A percentile compares a stretch with the other conserved stretches of the same genome.
These are phyloP conservation scores for Cataglyphis livida DNA, from an alignment of 2,888 invertebrate species.

Conservation along the genomic window DNA sequence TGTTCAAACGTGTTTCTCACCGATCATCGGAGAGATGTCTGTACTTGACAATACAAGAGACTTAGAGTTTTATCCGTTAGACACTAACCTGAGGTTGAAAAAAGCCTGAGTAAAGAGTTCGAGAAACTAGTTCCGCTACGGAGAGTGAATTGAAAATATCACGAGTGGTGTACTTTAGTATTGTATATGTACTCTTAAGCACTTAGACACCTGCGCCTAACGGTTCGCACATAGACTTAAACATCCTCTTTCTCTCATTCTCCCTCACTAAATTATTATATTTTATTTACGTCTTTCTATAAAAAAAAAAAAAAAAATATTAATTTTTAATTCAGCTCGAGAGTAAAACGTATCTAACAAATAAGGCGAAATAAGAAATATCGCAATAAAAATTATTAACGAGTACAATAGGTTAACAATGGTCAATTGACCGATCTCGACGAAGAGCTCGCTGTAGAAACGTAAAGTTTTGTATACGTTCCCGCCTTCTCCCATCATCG, in stretches of 20 bases:
- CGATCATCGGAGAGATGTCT: background rate
- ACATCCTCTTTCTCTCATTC: background rate
- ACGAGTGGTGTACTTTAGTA: slow-evolving; percentile 1
- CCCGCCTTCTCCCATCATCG: slow-evolving; percentile 29
- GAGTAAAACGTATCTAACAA: background rate
- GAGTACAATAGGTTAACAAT: background rate
- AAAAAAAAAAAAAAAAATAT: background rate
- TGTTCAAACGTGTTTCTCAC: background rate
- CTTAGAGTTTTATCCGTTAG: background rate
- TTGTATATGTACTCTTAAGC: background rate
- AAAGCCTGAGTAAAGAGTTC: background rate
- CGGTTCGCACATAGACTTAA: slow-evolving; percentile 5
- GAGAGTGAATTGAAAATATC: slow-evolving; percentile 1
- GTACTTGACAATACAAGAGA: background rate
- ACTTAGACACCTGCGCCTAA: background rate
- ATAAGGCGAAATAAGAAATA: background rate
- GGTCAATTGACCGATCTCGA: background rate
- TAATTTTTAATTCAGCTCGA: background rate
- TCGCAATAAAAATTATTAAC: background rate
- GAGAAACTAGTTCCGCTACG: background rate
- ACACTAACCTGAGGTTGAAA: background rate
- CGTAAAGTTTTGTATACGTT: slow-evolving; percentile 21
- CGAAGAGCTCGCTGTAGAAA: background rate
- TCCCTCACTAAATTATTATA: background rate
- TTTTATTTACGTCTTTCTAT: background rate